phyloP scores from a whole-genome alignment of 2,797 vertebrate genomes.

The Nyctibius grandis region DNA sequence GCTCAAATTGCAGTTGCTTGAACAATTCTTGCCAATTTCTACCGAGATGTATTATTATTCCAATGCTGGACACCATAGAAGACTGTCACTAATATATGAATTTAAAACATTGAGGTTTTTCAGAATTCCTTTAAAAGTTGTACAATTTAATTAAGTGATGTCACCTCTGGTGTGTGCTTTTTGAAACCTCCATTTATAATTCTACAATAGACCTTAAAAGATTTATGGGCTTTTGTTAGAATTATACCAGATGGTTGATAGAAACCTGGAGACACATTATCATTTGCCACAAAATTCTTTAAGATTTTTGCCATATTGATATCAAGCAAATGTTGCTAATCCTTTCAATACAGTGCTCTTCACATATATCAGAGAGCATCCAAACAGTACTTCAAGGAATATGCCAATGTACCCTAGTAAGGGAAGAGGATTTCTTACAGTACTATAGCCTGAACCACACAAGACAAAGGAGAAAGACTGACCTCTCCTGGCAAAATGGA shows the following conservation, averaged over 20 bases:
- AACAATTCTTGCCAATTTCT: background rate
- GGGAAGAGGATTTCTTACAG: background rate
- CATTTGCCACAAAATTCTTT: background rate
- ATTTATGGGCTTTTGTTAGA: background rate
- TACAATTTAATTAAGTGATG: background rate
- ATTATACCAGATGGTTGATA: background rate
- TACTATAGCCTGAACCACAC: background rate
- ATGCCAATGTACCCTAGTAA: background rate
- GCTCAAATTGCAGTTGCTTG: background rate
- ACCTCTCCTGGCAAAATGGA: slow-evolving; percentile 72
- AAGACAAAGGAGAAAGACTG: slow-evolving; percentile 73
- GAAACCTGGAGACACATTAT: background rate
- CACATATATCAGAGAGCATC: background rate
- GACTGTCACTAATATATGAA: background rate
- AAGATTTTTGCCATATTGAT: background rate
- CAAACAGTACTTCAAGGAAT: slow-evolving; percentile 9
- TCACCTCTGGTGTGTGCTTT: background rate
- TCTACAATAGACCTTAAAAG: background rate
- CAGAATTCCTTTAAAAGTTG: background rate
- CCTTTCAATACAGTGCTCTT: background rate
- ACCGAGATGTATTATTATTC: background rate
- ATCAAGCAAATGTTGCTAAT: background rate
- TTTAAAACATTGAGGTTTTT: background rate
- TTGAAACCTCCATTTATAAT: background rate
- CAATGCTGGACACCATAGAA: background rate